These are phyloP conservation scores for Platanista minor DNA, from an alignment of 2,113 vertebrate species.

Conservation along the genomic window DNA sequence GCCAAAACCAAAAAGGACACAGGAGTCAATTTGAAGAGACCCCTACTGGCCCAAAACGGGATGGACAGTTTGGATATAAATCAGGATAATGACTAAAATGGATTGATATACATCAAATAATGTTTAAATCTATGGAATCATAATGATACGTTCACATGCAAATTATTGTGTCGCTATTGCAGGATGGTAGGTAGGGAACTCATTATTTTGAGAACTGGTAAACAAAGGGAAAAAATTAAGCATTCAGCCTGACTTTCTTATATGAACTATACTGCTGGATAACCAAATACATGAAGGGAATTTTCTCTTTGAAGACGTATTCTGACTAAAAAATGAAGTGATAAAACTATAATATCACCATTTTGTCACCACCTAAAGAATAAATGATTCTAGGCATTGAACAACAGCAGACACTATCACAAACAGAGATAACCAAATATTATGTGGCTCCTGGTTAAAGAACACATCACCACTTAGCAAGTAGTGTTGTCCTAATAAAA, in stretches of 20 bases:
- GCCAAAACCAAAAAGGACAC: background rate
- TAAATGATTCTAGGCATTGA: background rate
- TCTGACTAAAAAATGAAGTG: background rate
- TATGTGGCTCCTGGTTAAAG: background rate
- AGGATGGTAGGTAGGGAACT: background rate
- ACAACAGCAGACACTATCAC: background rate
- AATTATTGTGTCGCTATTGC: background rate
- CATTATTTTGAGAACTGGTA: background rate
- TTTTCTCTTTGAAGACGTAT: background rate
- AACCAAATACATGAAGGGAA: background rate
- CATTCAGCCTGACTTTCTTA: background rate
- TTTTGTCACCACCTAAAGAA: background rate
- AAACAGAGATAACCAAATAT: background rate
- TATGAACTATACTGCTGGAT: background rate
- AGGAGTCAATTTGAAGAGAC: background rate
- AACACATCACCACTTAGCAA: background rate
- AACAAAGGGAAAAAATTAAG: background rate
- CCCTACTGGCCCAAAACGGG: background rate
- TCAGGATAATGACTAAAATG: background rate
- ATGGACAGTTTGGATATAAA: background rate
- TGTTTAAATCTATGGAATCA: slow-evolving; percentile 20
- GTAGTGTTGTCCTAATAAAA: background rate
- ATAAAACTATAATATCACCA: background rate
- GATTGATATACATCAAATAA: background rate
- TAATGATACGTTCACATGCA: background rate